phyloP scores from a whole-genome alignment of 2,888 invertebrate species.

The Drosophila ezoana region DNA sequence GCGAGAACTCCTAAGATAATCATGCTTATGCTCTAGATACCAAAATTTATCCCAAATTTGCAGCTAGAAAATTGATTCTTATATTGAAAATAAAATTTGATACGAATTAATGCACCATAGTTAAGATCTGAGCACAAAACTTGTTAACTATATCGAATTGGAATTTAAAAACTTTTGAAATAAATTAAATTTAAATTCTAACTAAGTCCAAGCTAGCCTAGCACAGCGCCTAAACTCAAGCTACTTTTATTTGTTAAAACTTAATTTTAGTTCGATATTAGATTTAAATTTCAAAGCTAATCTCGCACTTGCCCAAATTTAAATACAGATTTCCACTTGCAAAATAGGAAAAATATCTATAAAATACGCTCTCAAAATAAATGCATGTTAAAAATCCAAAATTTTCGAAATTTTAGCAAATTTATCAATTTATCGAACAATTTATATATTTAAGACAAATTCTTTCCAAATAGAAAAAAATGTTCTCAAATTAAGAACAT shows the following conservation, averaged over 20 bases:
- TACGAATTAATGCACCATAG: slow-evolving; percentile 1
- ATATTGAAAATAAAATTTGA: neutral
- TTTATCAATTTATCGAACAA: no score
- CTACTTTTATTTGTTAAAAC: neutral
- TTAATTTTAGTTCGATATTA: neutral
- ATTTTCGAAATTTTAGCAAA: no score
- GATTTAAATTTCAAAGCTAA: slow-evolving; percentile 4
- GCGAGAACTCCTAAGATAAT: neutral
- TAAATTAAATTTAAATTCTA: neutral
- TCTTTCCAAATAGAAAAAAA: no score
- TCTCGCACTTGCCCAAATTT: slow-evolving; percentile 6
- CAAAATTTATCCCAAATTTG: no score
- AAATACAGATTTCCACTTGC: neutral
- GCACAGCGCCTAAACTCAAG: neutral
- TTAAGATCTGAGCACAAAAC: slow-evolving; percentile 5
- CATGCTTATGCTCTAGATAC: no score
- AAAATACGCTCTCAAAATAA: neutral
- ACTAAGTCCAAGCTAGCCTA: neutral
- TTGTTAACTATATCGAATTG: neutral
- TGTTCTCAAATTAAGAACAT: no score
- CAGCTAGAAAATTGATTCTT: no score
- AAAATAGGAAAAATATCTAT: neutral
- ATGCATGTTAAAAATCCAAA: no score
- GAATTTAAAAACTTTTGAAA: neutral
- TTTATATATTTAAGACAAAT: no score